Percentiles rank a stretch among this genome's conserved stretches.
These are phyloP conservation scores for Drosophila cardini DNA, from an alignment of 1,140 invertebrate species.

Conservation along the genomic window DNA sequence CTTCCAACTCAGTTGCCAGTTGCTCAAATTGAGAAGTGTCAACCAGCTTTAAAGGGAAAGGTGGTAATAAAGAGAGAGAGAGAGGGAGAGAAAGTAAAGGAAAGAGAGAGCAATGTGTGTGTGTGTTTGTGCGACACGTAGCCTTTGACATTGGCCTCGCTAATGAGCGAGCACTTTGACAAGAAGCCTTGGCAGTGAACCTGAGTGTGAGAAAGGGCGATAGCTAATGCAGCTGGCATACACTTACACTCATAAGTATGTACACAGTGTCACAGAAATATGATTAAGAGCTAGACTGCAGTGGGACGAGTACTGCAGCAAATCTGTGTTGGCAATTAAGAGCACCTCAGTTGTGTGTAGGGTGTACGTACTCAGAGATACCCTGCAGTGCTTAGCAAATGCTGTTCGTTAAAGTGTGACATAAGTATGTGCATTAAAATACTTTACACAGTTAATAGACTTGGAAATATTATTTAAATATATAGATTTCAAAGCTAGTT, in stretches of 20 bases:
- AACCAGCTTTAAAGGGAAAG: constrained; percentile 3
- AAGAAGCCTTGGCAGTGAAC: constrained; percentile 65
- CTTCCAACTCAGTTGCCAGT: constrained; percentile 3
- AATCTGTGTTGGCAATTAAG: constrained; percentile 2
- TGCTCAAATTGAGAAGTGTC: constrained; percentile 55
- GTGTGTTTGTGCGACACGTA: constrained; percentile 63
- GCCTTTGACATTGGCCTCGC: constrained; percentile 78
- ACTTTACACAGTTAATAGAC: background rate
- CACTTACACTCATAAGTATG: constrained; percentile 20
- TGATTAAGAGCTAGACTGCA: constrained; percentile 28
- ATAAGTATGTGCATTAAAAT: background rate
- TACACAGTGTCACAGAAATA: constrained; percentile 15
- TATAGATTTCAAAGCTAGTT: no score
- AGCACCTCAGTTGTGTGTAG: background rate
- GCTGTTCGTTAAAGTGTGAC: background rate
- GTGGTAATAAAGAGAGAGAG: background rate
- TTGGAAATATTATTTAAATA: no score
- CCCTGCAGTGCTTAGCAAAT: background rate
- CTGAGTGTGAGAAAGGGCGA: constrained; percentile 29
- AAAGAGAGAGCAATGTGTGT: background rate
- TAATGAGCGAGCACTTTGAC: constrained; percentile 78
- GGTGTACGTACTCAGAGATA: background rate
- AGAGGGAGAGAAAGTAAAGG: no score
- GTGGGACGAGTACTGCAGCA: constrained; percentile 3
- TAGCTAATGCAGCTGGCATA: constrained; percentile 16